Evolutionary conservation across 2,797 vertebrate species (phyloP).

Genomic region (Bradypodion ventrale): DNA sequence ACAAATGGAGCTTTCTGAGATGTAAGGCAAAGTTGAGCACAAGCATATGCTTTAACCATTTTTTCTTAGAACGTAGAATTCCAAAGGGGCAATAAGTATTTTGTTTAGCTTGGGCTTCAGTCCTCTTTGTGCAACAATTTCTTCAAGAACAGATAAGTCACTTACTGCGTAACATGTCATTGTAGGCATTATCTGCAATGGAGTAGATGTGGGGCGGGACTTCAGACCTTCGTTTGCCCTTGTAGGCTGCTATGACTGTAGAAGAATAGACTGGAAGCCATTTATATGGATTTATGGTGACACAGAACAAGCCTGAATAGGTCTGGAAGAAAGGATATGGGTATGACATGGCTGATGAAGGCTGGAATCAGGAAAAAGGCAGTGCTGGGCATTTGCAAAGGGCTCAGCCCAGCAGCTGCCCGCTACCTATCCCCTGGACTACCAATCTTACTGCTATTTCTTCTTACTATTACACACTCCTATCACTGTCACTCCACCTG

Average conservation of each 20-base stretch:
- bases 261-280: conserved; percentile 92
- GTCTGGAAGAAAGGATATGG: conserved; percentile 75
- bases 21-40: background rate
- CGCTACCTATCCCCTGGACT: background rate
- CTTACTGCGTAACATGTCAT: conserved; percentile 94
- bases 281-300: conserved; percentile 94
- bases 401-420: background rate
- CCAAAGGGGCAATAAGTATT: no score
- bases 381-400: background rate
- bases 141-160: background rate
- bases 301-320: conserved; percentile 93
- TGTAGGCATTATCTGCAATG: conserved; percentile 91
- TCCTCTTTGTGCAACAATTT: background rate
- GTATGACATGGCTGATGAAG: background rate
- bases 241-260: conserved; percentile 87
- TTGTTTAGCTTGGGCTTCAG: no score
- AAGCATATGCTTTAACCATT: no score
- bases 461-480: background rate
- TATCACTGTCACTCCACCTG: background rate
- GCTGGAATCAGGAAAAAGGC: no score
- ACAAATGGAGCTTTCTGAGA: background rate
- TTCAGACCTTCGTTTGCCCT: conserved; percentile 89
- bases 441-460: background rate
- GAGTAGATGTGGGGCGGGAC: conserved; percentile 90
- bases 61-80: no score